Evolutionary conservation across 2,113 vertebrate species (phyloP), one percentile per base, ranked within the genome.

Genomic region (Crocuta crocuta): DNA sequence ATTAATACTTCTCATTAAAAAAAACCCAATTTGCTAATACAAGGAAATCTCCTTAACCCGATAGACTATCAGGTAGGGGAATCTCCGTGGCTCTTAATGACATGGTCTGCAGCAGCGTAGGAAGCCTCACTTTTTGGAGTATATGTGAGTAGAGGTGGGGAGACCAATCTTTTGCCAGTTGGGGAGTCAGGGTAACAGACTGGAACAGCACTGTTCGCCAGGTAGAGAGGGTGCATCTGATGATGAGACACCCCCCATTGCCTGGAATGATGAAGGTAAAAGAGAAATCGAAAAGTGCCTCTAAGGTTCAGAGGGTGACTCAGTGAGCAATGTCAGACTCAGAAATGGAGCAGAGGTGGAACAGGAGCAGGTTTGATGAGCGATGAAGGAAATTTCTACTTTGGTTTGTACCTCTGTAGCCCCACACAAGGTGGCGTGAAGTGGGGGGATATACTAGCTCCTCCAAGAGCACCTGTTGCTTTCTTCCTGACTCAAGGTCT

Each of bases 401-500:
- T 82, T 48, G 61, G 19, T 78, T 39, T 4, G 45, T 19, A 53
- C 17, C 63, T 89, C 53, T 15, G 2, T 66, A 80, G n/a, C 3
- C 26, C 17, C 55, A 26, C 19, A 83, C 68, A 76, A 74, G 61
- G n/a, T 5, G 24, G 43, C 19, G 2, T 1, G 12, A 70, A 53
- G 15, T n/a, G 26, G 10, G 81, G 24, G 0, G 50, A 83, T 55
- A 88, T 4, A 26, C 9, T 17, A 13, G 15, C 24, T 85, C 19
- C n/a, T n/a, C 17, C n/a, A 53, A 65, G 82, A 43, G 10, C 15
- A 35, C 24, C 70, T 19, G 2, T 16, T 9, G 33, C 43, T 66
- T 70, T 68, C 48, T 43, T 79, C 84, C n/a, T 53, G 24, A 80
- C 35, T 74, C 45, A 76, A 94, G 45, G 33, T 83, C 89, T 89